These are phyloP conservation scores for Trichogramma dendrolimi DNA, from an alignment of 2,888 invertebrate species.

Conservation along the genomic window DNA sequence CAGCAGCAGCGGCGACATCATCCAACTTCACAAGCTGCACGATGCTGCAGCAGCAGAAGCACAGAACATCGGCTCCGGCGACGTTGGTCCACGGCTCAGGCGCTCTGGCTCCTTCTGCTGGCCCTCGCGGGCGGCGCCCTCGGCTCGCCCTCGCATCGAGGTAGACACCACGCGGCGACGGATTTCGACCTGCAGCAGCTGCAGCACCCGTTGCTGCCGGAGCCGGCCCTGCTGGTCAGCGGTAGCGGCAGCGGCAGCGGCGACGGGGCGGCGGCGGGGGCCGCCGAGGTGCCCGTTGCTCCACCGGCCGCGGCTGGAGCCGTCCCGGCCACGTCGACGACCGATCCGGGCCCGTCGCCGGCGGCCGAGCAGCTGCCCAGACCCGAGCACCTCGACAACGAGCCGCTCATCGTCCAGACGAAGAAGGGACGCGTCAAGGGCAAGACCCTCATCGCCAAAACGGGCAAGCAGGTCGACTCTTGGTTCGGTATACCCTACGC, in stretches of 20 bases:
- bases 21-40: not conserved
- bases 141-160: slow-evolving; percentile 45
- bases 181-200: slow-evolving; percentile 5
- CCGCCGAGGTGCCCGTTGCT: slow-evolving; percentile 42
- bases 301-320: slow-evolving; percentile 42
- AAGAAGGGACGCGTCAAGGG: slow-evolving; percentile 75
- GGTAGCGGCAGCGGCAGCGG: not conserved
- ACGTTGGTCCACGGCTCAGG: not conserved
- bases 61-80: not conserved
- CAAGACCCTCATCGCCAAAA: slow-evolving; percentile 67
- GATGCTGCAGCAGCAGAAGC: not conserved
- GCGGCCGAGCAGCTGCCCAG: slow-evolving; percentile 41
- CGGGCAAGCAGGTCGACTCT: slow-evolving; percentile 76
- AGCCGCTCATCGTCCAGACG: slow-evolving; percentile 72
- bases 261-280: slow-evolving; percentile 32
- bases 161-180: slow-evolving; percentile 43
- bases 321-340: slow-evolving; percentile 43
- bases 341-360: slow-evolving; percentile 47
- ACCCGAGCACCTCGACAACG: slow-evolving; percentile 53
- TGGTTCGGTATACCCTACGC: slow-evolving; percentile 83
- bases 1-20: not conserved
- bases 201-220: slow-evolving; percentile 1
- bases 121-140: slow-evolving; percentile 36
- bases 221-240: not conserved
- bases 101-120: slow-evolving; percentile 30